These are phyloP conservation scores for Phortica okadai DNA, from an alignment of 2,888 invertebrate species.

Conservation along the genomic window DNA sequence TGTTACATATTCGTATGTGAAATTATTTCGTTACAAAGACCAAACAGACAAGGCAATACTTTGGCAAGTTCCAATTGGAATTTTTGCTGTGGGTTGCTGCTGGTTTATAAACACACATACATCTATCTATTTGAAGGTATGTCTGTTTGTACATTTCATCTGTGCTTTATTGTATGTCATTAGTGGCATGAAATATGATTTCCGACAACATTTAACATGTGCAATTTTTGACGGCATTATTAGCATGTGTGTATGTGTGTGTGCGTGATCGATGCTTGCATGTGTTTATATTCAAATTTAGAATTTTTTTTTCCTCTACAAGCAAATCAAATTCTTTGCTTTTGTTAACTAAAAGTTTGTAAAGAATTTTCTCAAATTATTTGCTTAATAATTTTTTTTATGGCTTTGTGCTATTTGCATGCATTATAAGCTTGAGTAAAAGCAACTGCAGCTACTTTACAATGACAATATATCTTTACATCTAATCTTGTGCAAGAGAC, in stretches of 20 bases:
- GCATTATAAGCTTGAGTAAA: too few relatives aligned
- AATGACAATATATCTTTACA: background rate
- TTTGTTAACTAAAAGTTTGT: too few relatives aligned
- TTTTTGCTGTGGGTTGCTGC: slow-evolving; percentile 25
- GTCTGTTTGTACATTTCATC: background rate
- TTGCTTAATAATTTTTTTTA: too few relatives aligned
- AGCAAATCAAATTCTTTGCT: too few relatives aligned
- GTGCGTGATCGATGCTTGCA: background rate
- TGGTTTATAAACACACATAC: slow-evolving; percentile 4
- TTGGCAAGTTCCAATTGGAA: background rate
- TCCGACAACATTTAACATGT: slow-evolving; percentile 17
- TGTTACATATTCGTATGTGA: slow-evolving; percentile 33
- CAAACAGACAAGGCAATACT: background rate
- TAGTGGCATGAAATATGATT: slow-evolving; percentile 28
- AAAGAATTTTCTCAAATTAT: background rate
- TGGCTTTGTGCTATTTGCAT: too few relatives aligned
- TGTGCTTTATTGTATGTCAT: slow-evolving; percentile 31
- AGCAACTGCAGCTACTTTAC: background rate
- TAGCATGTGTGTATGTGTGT: slow-evolving; percentile 4
- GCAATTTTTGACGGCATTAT: background rate
- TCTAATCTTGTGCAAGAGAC: background rate
- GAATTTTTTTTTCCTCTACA: too few relatives aligned
- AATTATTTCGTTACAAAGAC: slow-evolving; percentile 33
- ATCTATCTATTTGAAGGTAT: background rate
- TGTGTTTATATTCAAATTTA: too few relatives aligned